Base-by-base conservation (phyloP, 2,888 invertebrate species). In the Ephialtes manifestator region DNA sequence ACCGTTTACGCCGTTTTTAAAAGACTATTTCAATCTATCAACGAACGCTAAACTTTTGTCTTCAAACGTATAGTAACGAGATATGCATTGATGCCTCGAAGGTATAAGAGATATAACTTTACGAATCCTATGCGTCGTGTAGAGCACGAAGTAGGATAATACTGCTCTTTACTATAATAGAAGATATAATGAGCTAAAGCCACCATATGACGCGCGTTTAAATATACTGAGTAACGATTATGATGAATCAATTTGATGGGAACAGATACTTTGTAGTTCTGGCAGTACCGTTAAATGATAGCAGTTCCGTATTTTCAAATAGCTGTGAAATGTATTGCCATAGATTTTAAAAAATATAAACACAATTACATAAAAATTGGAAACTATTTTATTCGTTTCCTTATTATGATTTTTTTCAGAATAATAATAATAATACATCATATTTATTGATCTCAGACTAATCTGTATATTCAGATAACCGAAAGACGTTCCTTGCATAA, bases 221-320 rank as follows among this genome's bases (percentile, higher is more conserved):
- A 13, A 8, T 20, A 35, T 18, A 55, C 11, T 15, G 31, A 51
- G 55, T 53, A 53, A 55, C 11, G 55, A 55, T 67, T 46, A 67
- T 18, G 53, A 71, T 15, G 20, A 71, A 71, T 71, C 20, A 71
- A 35, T 65, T 39, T 39, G 35, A 35, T 58, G 15, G 63, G 3
- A n/a, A 35, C 35, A n/a, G 35, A 8, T 35, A 0, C 35, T 24
- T 1, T 13, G 15, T 18, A 53, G 18, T 71, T 0, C 10, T 39
- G 28, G 5, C 18, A 31, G 35, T 39, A 71, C 51, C 70, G 70
- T 71, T 71, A 35, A 18, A 3, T 13, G 15, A 0, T n/a, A 70
- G n/a, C 31, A 1, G 15, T 60, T 4, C 31, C 4, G 7, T 28
- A 60, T 60, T 60, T 60, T n/a, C 3, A 35, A 35, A 31, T 60